Evolutionary conservation across 2,888 invertebrate genomes (phyloP).

Genomic region (Drosophila parthenogenetica): DNA sequence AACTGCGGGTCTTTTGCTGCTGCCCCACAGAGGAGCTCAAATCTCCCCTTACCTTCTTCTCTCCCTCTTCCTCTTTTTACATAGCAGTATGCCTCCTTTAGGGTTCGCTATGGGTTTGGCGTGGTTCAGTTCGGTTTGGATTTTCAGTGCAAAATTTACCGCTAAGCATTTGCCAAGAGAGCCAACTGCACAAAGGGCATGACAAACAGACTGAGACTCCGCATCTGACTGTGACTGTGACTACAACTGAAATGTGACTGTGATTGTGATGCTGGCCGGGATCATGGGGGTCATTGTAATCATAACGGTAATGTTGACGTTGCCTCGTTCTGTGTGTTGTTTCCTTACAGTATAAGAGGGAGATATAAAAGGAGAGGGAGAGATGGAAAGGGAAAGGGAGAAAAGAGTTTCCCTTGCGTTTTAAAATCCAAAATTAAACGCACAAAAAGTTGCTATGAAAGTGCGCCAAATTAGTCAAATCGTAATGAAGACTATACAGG

Average conservation of each 20-base stretch:
- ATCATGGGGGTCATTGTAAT: constrained; percentile 82
- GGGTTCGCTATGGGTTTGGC: constrained; percentile 5
- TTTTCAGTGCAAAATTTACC: constrained; percentile 66
- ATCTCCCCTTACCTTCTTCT: background rate
- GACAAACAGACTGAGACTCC: constrained; percentile 30
- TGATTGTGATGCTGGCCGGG: constrained; percentile 56
- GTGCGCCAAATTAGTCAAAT: constrained; percentile 62
- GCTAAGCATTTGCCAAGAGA: constrained; percentile 72
- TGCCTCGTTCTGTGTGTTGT: constrained; percentile 24
- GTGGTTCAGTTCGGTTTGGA: constrained; percentile 5
- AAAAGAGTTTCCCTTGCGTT: constrained; percentile 13
- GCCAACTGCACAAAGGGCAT: constrained; percentile 68
- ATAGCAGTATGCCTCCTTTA: constrained; percentile 10
- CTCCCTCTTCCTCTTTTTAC: background rate
- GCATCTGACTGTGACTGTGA: constrained; percentile 16
- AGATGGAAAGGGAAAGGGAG: too few relatives aligned
- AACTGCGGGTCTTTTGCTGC: constrained; percentile 64
- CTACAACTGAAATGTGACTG: constrained; percentile 5
- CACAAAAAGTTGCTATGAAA: constrained; percentile 36
- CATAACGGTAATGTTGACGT: constrained; percentile 71
- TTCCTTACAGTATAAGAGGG: background rate
- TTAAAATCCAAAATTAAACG: constrained; percentile 38
- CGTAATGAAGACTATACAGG: constrained; percentile 38
- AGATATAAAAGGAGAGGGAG: too few relatives aligned
- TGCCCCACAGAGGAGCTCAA: constrained; percentile 18